Evolutionary conservation across 2,888 invertebrate genomes (phyloP), one percentile per base, ranked within the genome.

Genomic region (Xylocampa areola): DNA sequence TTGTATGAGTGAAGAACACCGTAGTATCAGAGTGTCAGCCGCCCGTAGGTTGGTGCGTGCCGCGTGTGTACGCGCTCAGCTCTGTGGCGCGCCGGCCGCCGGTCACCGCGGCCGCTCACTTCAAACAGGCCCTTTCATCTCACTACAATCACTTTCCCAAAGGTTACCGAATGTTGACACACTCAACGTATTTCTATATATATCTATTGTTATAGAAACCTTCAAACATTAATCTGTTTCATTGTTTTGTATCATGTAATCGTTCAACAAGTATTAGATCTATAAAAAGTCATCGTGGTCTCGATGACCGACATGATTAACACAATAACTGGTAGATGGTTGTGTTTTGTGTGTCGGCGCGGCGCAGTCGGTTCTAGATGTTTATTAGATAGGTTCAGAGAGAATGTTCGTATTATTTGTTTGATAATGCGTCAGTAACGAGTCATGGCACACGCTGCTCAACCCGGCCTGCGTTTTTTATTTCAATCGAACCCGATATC

Each of bases 401-500:
- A 13, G 27, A 32, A 19, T 33, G 49, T 39, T 54, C 23, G 30
- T 25, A 53, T 55, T 57, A 58, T 71, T 65, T 61, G 57, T 71
- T 68, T 21, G 63, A 59, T 77, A 71, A 73, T 74, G 61, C 66
- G 55, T 60, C 62, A 29, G 64, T 68, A 74, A 75, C 79, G 74
- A 77, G 60, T 67, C 60, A 35, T 48, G 75, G 79, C 78, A 79
- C 82, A 75, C 81, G 82, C 81, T 73, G 17, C 54, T 58, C 47
- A 39, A 55, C 63, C 70, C 71, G 49, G 71, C 63, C 50, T 61
- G 68, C 53, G 68, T 70, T 85, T 37, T 89, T 88, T 57, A 45
- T 84, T 84, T 81, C 60, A 73, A 85, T 86, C 82, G 76, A 89
- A 89, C 87, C 87, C 88, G 89, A 88, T 88, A 89, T 91, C 87